Percentiles rank a stretch among this genome's conserved stretches.
Evolutionary conservation across 2,113 vertebrate species (phyloP).

Genomic region (Calidris pugnax): DNA sequence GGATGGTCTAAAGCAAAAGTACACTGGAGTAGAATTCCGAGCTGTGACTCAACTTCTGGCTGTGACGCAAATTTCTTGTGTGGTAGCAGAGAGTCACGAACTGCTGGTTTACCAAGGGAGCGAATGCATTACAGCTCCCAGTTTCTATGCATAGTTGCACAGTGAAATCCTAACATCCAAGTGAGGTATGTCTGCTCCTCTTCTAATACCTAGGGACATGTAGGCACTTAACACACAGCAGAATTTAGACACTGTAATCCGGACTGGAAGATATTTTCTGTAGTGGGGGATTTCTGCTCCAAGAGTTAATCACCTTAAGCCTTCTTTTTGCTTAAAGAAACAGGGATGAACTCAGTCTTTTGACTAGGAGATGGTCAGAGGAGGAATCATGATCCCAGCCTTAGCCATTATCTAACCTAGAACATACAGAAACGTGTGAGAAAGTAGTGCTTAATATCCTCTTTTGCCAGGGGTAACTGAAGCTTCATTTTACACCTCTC

Average conservation of each 20-base stretch:
- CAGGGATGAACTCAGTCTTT: not conserved
- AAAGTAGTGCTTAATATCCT: not conserved
- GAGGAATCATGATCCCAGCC: not conserved
- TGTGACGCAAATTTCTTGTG: slow-evolving; percentile 3
- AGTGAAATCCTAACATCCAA: not conserved
- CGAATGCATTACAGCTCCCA: not conserved
- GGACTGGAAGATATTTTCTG: not conserved
- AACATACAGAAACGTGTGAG: not conserved
- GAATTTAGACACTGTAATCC: not conserved
- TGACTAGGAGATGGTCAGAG: not conserved
- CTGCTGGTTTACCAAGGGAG: not conserved
- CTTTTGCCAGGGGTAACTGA: not conserved
- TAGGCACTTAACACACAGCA: not conserved
- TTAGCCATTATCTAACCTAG: not conserved
- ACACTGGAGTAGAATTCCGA: not conserved
- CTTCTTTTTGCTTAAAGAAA: not conserved
- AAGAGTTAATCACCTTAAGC: not conserved
- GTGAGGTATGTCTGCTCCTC: not conserved
- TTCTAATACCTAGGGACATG: not conserved
- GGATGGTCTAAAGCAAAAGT: not conserved
- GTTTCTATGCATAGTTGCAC: slow-evolving; percentile 5
- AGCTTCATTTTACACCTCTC: not conserved
- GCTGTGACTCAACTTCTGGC: slow-evolving; percentile 28
- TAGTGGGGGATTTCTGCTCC: not conserved
- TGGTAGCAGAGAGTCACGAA: slow-evolving; percentile 29